Percentiles rank a stretch among this genome's conserved stretches.
Conservation (phyloP, 2,113 vertebrate genomes). For the Podarcis cretensis region DNA sequence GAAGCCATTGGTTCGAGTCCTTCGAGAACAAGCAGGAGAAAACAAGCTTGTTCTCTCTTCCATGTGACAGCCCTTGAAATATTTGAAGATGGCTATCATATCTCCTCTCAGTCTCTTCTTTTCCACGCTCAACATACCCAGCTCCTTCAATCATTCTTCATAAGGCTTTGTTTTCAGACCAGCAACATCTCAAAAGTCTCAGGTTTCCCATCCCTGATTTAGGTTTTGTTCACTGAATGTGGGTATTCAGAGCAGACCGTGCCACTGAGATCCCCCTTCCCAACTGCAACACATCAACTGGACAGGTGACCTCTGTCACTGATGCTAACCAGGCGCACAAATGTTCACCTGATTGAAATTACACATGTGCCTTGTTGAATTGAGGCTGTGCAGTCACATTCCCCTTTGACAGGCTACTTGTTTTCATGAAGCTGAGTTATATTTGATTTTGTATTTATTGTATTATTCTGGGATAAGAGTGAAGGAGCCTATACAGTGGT, state of each 20-base stretch:
- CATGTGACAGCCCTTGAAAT: too few species aligned
- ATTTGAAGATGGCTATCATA: too few species aligned
- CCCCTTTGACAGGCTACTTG: background rate
- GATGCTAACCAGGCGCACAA: rapidly evolving
- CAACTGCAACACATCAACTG: background rate
- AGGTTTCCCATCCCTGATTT: too few species aligned
- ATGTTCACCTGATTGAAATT: background rate
- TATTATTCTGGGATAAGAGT: background rate
- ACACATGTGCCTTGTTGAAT: background rate
- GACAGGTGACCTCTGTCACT: background rate
- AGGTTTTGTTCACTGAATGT: background rate
- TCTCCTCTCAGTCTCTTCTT: too few species aligned
- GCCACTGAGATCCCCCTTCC: background rate
- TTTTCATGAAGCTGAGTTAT: background rate
- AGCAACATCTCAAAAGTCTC: too few species aligned
- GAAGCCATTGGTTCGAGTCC: too few species aligned
- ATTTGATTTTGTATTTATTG: conserved; percentile 1
- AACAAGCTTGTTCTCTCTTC: too few species aligned
- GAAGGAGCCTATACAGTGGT: too few species aligned
- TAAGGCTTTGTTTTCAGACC: too few species aligned
- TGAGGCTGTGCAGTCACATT: background rate
- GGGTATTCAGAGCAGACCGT: background rate
- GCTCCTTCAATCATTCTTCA: too few species aligned
- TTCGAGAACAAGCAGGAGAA: too few species aligned
- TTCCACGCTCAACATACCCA: too few species aligned